Base-by-base conservation (phyloP, 2,113 vertebrate species). In the Bubo scandiacus region DNA sequence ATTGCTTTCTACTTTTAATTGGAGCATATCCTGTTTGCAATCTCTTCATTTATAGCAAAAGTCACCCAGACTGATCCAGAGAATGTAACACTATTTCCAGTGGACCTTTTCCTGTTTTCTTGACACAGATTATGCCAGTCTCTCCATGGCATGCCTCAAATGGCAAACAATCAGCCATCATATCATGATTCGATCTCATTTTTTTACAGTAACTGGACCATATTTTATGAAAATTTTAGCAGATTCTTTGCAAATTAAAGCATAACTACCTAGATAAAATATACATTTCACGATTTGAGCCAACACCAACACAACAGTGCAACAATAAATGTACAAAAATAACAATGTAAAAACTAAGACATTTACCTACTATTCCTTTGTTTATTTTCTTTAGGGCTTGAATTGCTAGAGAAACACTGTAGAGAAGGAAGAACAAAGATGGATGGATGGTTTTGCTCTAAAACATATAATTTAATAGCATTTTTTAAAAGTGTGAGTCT, bases 401-500 rank as follows among this genome's bases (percentile, higher is more conserved):
- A 88, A 49, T 88, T 65, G 67, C 62, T 65, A 75, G 10, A 74
- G 68, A 91, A 96, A 91, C 61, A 86, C 57, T 54, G 38, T 45
- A 83, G 6, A 67, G 81, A 94, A 87, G 40, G 40, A 94, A 72
- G 49, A 97, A 72, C 45, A 96, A 88, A 54, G 10, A 62, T 16
- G 42, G 34, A 94, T 51, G n/a, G 59, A 88, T 89, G 45, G 84
- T 84, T 68, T 95, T 95, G 70, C 52, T 81, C 52, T 63, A 91
- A 97, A 96, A 84, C 42, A 86, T 92, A 65, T 80, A 96, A 95
- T 96, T 97, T 91, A 91, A 88, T 42, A 82, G 86, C 83, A 94
- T 72, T 95, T 97, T 94, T 70, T 16, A 11, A 96, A 97, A 70
- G 45, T 43, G 7, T 78, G 49, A 61, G 47, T 92, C 67, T 95